Evolutionary conservation across 2,113 vertebrate genomes (phyloP).

Genomic region (Festucalex cinctus): DNA sequence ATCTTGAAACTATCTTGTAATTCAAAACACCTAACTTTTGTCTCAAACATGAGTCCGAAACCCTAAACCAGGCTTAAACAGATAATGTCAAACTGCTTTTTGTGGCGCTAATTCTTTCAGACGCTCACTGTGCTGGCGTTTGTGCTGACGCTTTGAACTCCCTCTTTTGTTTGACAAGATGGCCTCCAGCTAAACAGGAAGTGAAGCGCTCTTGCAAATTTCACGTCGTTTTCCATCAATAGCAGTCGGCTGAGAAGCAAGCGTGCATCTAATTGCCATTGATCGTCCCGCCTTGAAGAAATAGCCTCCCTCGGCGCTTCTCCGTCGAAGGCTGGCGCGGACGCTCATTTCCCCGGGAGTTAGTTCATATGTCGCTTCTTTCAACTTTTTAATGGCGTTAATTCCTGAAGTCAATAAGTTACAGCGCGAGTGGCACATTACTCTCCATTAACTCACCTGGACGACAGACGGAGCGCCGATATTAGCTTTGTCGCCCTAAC

Average conservation of each 20-base stretch:
- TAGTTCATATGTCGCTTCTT: conserved; percentile 51
- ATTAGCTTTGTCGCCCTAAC: conserved; percentile 61
- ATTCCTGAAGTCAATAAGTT: conserved; percentile 64
- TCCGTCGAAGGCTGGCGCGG: background rate
- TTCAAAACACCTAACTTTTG: background rate
- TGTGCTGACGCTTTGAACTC: background rate
- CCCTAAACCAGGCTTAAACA: background rate
- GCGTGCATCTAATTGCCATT: conserved; percentile 39
- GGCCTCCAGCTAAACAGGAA: conserved; percentile 9
- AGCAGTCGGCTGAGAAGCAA: conserved; percentile 18
- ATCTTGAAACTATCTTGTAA: background rate
- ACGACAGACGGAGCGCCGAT: conserved; percentile 51
- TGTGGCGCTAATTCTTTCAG: background rate
- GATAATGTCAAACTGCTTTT: background rate
- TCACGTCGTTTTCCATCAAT: conserved; percentile 29
- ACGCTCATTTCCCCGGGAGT: conserved; percentile 1
- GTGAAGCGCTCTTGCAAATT: conserved; percentile 3
- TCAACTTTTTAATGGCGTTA: conserved; percentile 58
- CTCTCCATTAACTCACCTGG: conserved; percentile 59
- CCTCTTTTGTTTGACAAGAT: conserved; percentile 3
- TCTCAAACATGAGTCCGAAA: no score
- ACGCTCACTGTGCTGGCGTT: background rate
- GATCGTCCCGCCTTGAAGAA: conserved; percentile 29
- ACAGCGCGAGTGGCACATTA: conserved; percentile 49
- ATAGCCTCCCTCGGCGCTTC: conserved; percentile 31